These are phyloP conservation scores for Pachliopta kotzebuea DNA, from an alignment of 2,888 invertebrate genomes.

Conservation along the genomic window DNA sequence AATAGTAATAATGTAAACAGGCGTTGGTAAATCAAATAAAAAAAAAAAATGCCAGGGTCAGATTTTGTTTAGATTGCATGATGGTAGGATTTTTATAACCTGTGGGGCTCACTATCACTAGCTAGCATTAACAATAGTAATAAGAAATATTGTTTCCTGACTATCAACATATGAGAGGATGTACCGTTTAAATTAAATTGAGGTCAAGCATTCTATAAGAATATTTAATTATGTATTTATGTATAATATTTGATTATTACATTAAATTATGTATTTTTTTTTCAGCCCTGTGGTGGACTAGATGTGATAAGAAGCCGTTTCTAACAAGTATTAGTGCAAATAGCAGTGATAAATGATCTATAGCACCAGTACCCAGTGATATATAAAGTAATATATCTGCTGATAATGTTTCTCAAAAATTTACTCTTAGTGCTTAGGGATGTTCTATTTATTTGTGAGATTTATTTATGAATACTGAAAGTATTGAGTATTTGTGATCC, in stretches of 20 bases:
- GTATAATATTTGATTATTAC: too few species aligned
- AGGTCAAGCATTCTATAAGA: not conserved
- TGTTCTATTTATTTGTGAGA: constrained; percentile 63
- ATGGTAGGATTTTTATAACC: too few species aligned
- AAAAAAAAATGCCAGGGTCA: too few species aligned
- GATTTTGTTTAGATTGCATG: too few species aligned
- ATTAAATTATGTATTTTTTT: constrained; percentile 37
- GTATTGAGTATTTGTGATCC: constrained; percentile 53
- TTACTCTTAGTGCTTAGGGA: constrained; percentile 59
- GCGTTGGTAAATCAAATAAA: too few species aligned
- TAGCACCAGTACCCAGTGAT: constrained; percentile 43
- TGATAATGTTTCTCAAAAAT: constrained; percentile 59
- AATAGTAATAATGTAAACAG: too few species aligned
- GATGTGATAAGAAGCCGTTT: constrained; percentile 40
- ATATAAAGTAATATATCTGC: constrained; percentile 44
- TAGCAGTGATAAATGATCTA: constrained; percentile 47
- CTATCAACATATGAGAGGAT: too few species aligned
- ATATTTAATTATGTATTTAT: not conserved
- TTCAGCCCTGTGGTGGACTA: constrained; percentile 68
- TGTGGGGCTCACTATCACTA: too few species aligned
- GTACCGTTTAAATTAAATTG: too few species aligned
- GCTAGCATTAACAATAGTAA: too few species aligned
- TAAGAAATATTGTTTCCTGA: too few species aligned
- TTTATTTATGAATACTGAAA: constrained; percentile 48
- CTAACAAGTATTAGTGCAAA: constrained; percentile 65